Base-by-base conservation (phyloP, 2,888 invertebrate species). In the Rhingia campestris region DNA sequence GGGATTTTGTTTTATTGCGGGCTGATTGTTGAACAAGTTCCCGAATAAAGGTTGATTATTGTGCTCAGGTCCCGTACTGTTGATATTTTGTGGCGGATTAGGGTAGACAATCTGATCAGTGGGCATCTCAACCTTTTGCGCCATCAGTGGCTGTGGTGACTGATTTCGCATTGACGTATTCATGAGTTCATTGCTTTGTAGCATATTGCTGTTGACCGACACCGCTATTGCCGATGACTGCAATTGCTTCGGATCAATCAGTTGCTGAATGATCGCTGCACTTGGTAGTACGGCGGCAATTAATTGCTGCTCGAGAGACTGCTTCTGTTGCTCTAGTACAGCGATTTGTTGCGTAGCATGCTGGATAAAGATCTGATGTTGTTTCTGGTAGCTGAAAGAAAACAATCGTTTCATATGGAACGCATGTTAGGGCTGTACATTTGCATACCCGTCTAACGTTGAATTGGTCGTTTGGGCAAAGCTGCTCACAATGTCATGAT, bases 291-390 rank as follows among this genome's bases (percentile, higher is more conserved):
- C 88, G 6, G 87, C 84, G 5, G 88, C 88, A 30, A 90, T 81
- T 43, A 90, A 87, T 86, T 91, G 91, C 59, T 91, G 92, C 61
- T 92, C 92, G n/a, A 92, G 88, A 41, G 92, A 93, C 86, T 94
- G 94, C 88, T 95, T 96, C 89, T 96, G 96, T 90, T 95, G 95
- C 89, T 97, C 96, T 63, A 96, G 92, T 87, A 95, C 96, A 88
- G 96, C 95, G 88, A 98, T 96, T 91, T 97, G 97, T 89, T 96
- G 95, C 91, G 96, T 93, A 5, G 98, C 96, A 92, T 99, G 99
- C 76, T 95, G 94, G 9, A 97, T 96, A 90, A 98, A 99, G 9
- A 98, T 97, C 91, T 98, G 96, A 92, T 99, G 99, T 90, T 99
- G 99, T 47, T 96, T 94, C 92, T 97, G 96, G 89, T 98, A 97